phyloP scores from a whole-genome alignment of 2,888 invertebrate species.

The Leucoptera coffeella region DNA sequence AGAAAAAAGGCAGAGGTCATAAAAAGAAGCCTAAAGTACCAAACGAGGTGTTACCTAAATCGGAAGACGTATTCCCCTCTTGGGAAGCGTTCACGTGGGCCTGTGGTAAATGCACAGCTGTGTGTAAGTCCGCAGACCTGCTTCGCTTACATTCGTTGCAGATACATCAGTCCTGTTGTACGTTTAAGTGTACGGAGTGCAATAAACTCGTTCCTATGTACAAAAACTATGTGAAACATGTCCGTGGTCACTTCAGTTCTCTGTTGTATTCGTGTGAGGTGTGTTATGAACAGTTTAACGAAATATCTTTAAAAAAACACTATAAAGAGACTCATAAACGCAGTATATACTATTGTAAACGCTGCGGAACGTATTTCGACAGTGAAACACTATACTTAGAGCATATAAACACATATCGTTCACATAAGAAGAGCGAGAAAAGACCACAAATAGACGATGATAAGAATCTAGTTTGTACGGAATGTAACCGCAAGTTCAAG shows the following conservation, averaged over 20 bases:
- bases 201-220: slow-evolving; percentile 20
- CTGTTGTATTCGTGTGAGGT: slow-evolving; percentile 30
- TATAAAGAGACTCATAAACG: slow-evolving; percentile 14
- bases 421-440: slow-evolving; percentile 10
- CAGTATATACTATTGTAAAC: slow-evolving; percentile 16
- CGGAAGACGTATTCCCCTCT: slow-evolving; percentile 9
- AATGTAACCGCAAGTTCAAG: slow-evolving; percentile 33
- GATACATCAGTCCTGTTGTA: slow-evolving; percentile 28
- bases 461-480: slow-evolving; percentile 23
- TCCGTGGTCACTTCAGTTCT: slow-evolving; percentile 22
- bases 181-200: slow-evolving; percentile 34
- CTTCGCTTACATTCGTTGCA: slow-evolving; percentile 30
- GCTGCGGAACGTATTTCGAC: slow-evolving; percentile 26
- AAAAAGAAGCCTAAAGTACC: slow-evolving; percentile 9
- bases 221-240: slow-evolving; percentile 25
- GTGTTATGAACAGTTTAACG: slow-evolving; percentile 22
- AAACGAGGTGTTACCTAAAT: slow-evolving; percentile 3
- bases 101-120: slow-evolving; percentile 32
- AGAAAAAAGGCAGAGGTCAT: slow-evolving; percentile 17
- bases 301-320: slow-evolving; percentile 20
- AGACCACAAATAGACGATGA: slow-evolving; percentile 13
- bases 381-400: slow-evolving; percentile 21
- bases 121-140: slow-evolving; percentile 26
- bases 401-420: slow-evolving; percentile 20
- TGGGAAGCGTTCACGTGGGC: slow-evolving; percentile 34